Conservation (phyloP, 2,113 vertebrate species). For the Sphyrna mokarran region DNA sequence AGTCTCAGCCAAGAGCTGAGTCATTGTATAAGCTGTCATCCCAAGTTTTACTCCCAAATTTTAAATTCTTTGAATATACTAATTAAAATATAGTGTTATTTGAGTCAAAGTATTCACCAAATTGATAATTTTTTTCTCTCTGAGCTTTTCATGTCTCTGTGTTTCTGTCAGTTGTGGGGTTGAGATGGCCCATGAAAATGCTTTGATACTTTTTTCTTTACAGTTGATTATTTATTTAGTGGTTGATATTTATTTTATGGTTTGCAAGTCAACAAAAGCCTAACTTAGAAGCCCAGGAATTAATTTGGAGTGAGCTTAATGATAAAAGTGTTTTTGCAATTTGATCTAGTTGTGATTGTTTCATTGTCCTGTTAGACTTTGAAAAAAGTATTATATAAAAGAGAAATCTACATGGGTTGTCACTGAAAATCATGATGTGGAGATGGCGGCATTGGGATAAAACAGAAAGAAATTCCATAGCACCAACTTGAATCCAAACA, state of each 20-base stretch:
- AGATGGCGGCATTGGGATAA: too few species aligned
- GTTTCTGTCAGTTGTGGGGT: not conserved
- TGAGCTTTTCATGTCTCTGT: not conserved
- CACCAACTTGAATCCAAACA: too few species aligned
- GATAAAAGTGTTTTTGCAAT: not conserved
- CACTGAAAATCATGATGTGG: not conserved
- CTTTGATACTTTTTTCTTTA: not conserved
- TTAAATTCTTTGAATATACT: not conserved
- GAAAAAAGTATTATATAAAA: not conserved
- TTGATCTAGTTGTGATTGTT: not conserved
- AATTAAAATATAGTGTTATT: not conserved
- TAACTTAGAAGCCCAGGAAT: not conserved
- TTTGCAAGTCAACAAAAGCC: not conserved
- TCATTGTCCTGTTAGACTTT: not conserved
- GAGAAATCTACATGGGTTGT: not conserved
- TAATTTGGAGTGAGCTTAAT: not conserved
- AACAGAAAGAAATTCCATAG: too few species aligned
- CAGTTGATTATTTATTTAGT: not conserved
- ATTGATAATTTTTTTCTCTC: not conserved
- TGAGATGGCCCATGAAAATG: not conserved
- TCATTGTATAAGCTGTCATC: not conserved
- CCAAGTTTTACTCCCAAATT: not conserved
- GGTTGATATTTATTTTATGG: not conserved
- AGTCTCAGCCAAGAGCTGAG: not conserved
- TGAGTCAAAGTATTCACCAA: not conserved